phyloP scores from a whole-genome alignment of 2,113 vertebrate species.

The Zingel zingel region DNA sequence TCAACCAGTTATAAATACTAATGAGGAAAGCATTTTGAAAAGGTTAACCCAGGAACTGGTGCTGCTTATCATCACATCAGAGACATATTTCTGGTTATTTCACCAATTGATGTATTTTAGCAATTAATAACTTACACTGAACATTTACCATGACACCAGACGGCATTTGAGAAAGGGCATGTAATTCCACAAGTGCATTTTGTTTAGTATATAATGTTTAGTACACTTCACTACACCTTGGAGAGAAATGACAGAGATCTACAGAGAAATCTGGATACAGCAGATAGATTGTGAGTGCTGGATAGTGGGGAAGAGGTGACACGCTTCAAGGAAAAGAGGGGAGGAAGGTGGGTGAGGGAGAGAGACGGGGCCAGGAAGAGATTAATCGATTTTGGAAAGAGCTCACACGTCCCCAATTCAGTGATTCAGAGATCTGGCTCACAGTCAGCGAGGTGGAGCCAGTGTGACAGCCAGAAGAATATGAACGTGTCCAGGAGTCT shows the following conservation, averaged over 20 bases:
- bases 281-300: slow-evolving; percentile 13
- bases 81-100: slow-evolving; percentile 21
- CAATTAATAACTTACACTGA: slow-evolving; percentile 17
- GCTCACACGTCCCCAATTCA: slow-evolving; percentile 37
- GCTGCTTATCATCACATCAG: slow-evolving; percentile 22
- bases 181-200: slow-evolving; percentile 64
- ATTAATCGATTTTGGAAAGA: slow-evolving; percentile 61
- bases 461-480: slow-evolving; percentile 33
- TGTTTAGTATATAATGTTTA: slow-evolving; percentile 28
- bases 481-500: slow-evolving; percentile 28
- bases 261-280: slow-evolving; percentile 2
- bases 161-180: slow-evolving; percentile 53
- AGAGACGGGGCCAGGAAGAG: neutral
- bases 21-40: slow-evolving; percentile 52
- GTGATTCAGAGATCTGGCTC: slow-evolving; percentile 53
- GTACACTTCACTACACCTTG: slow-evolving; percentile 51
- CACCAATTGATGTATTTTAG: neutral
- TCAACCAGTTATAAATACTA: slow-evolving; percentile 43
- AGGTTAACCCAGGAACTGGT: slow-evolving; percentile 57
- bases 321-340: slow-evolving; percentile 18
- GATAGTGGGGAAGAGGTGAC: slow-evolving; percentile 8
- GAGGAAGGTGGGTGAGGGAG: slow-evolving; percentile 18
- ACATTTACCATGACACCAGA: slow-evolving; percentile 32
- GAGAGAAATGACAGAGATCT: slow-evolving; percentile 18
- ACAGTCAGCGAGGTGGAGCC: slow-evolving; percentile 32